A percentile compares a stretch with the other conserved stretches of the same genome.
These are phyloP conservation scores for Lepidonotus clava DNA, from an alignment of 2,888 invertebrate species.

Conservation along the genomic window DNA sequence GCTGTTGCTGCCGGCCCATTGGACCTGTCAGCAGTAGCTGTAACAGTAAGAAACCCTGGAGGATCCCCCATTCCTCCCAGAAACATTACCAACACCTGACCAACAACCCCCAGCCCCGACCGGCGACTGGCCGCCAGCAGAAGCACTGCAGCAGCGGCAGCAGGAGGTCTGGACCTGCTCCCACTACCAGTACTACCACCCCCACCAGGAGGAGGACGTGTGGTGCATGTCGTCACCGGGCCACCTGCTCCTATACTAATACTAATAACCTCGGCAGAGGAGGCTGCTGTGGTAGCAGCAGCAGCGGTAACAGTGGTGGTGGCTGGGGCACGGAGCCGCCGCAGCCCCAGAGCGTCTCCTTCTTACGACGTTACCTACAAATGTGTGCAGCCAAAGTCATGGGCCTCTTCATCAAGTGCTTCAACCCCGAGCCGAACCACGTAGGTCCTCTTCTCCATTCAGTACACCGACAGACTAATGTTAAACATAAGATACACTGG, in stretches of 20 bases:
- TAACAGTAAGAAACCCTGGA: no score
- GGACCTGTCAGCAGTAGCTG: no score
- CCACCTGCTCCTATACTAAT: not conserved
- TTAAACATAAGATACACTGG: no score
- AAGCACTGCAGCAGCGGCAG: no score
- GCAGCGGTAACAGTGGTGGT: not conserved
- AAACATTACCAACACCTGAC: no score
- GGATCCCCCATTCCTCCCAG: no score
- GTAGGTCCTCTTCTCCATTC: constrained; percentile 10
- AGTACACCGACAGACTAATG: not conserved
- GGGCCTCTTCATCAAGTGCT: constrained; percentile 52
- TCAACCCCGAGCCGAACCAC: constrained; percentile 45
- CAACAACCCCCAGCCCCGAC: no score
- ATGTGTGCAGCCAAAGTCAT: constrained; percentile 54
- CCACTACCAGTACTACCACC: no score
- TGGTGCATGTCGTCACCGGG: not conserved
- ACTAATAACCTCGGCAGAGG: not conserved
- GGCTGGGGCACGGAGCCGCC: not conserved
- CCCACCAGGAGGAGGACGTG: not conserved
- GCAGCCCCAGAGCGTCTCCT: not conserved
- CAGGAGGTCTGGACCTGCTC: no score
- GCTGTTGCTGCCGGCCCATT: not conserved
- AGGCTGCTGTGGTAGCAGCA: not conserved
- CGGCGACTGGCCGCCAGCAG: no score
- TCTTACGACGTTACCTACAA: constrained; percentile 6